phyloP scores from a whole-genome alignment of 2,113 vertebrate genomes.

The Morone saxatilis region DNA sequence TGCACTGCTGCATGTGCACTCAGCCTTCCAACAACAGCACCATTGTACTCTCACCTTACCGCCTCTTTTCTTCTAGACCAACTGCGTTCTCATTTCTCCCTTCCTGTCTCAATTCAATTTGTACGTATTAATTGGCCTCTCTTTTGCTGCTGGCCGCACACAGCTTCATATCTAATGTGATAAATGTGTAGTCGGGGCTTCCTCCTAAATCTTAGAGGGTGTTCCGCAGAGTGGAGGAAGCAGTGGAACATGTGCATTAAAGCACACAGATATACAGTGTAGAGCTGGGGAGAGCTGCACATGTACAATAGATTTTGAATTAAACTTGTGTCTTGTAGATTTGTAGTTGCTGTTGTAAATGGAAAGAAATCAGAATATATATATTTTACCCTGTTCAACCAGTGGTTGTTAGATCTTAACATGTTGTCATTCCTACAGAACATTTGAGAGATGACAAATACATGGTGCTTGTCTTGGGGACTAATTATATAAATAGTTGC shows the following conservation, averaged over 20 bases:
- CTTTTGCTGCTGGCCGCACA: slow-evolving; percentile 1
- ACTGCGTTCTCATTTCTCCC: slow-evolving; percentile 8
- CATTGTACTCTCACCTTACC: slow-evolving; percentile 47
- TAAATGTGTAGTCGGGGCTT: neutral
- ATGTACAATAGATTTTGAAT: neutral
- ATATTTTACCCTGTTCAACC: neutral
- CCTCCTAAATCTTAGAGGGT: neutral
- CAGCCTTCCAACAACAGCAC: slow-evolving; percentile 34
- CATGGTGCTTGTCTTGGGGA: too few species aligned
- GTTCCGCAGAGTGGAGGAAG: neutral
- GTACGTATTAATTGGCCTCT: neutral
- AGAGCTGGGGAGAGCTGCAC: neutral
- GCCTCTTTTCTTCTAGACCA: slow-evolving; percentile 34
- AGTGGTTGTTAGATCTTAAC: neutral
- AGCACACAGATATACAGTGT: neutral
- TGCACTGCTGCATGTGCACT: slow-evolving; percentile 27
- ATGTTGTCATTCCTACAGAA: too few species aligned
- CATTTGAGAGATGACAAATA: too few species aligned
- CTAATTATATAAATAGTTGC: too few species aligned
- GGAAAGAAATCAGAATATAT: too few species aligned
- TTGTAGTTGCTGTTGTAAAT: neutral
- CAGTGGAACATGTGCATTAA: neutral
- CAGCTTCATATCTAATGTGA: slow-evolving; percentile 3
- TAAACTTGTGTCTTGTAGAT: neutral
- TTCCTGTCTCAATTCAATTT: neutral